Evolutionary conservation across 92 coral and sea anemone genomes (phyloP).

Genomic region (Nematostella vectensis): DNA sequence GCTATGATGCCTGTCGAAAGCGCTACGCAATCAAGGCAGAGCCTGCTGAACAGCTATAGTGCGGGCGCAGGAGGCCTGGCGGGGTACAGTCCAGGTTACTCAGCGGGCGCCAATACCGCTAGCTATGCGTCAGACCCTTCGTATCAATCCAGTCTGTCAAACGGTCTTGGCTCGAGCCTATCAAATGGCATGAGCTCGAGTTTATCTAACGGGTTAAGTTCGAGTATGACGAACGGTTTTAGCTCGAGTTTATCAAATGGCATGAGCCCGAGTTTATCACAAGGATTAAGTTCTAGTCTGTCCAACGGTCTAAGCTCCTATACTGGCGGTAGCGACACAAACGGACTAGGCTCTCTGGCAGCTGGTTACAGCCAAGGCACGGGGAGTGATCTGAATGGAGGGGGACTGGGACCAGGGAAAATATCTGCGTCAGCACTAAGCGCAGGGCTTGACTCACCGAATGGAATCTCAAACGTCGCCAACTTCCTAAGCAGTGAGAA

Average conservation of each 20-base stretch:
- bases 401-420: constrained; percentile 5
- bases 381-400: constrained; percentile 6
- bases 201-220: constrained; percentile 1
- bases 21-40: constrained; percentile 14
- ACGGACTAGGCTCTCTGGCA: constrained; percentile 3
- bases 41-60: constrained; percentile 1
- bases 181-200: constrained; percentile 2
- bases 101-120: constrained; percentile 11
- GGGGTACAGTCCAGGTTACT: background rate
- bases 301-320: constrained; percentile 6
- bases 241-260: constrained; percentile 10
- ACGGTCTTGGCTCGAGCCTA: constrained; percentile 5
- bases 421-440: constrained; percentile 14
- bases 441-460: constrained; percentile 24
- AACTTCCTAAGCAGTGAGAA: constrained; percentile 18
- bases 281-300: background rate
- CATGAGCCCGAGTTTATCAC: background rate
- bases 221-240: constrained; percentile 3
- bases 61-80: constrained; percentile 14
- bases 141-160: background rate
- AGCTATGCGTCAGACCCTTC: constrained; percentile 1
- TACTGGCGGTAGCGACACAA: constrained; percentile 7
- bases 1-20: constrained; percentile 1
- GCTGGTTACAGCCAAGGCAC: constrained; percentile 1
- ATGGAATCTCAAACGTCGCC: constrained; percentile 28